Conservation (phyloP, 92 coral and sea anemone genomes). For the Phenganax stokvisi region DNA sequence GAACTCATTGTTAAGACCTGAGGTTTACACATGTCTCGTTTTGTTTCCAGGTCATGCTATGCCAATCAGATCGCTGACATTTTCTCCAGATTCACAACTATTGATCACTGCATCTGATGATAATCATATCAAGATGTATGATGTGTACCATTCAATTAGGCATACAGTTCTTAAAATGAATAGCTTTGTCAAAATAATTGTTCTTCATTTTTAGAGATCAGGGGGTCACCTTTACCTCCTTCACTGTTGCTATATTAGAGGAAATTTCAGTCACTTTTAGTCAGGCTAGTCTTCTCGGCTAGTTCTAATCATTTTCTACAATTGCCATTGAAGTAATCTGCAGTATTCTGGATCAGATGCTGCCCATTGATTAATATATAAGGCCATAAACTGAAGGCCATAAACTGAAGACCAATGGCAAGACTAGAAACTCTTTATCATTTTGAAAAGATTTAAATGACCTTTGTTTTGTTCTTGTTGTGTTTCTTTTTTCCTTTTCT, state of each 20-base stretch:
- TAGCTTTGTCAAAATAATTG: neutral
- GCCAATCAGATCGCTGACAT: conserved; percentile 96
- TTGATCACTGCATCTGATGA: conserved; percentile 99
- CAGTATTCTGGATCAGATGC: neutral
- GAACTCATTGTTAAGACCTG: neutral
- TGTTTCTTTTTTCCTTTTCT: conserved; percentile 31
- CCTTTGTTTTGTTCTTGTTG: neutral
- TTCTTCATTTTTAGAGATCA: neutral
- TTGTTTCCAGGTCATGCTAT: conserved; percentile 84
- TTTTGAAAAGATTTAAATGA: conserved; percentile 33
- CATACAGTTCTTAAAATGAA: neutral
- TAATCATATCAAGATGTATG: conserved; percentile 97
- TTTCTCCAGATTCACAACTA: conserved; percentile 97
- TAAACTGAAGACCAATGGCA: neutral
- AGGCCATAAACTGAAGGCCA: no score
- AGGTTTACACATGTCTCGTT: neutral
- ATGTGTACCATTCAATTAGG: conserved; percentile 83
- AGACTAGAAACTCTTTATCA: neutral
- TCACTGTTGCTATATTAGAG: no score
- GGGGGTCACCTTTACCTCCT: no score
- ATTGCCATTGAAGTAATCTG: neutral
- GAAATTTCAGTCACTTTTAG: no score
- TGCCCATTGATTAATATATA: no score
- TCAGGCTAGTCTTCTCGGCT: no score
- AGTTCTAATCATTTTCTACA: neutral